Evolutionary conservation across 1,140 invertebrate genomes (phyloP).

Genomic region (Platorchestia sp.): DNA sequence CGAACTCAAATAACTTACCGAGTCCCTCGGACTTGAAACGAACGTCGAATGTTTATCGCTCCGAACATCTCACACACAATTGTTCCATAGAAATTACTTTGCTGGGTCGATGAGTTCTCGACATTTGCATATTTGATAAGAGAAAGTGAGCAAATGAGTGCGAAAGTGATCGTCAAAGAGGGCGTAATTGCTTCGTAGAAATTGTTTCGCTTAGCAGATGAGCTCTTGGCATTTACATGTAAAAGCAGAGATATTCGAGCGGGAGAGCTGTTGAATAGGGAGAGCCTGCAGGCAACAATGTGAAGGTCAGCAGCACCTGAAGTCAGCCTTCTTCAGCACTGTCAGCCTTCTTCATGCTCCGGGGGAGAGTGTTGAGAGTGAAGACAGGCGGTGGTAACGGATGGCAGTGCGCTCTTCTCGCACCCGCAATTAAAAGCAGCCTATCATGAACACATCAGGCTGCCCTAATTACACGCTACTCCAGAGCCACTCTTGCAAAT

Average conservation of each 20-base stretch:
- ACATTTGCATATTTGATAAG: conserved; percentile 4
- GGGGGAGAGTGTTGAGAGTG: background rate
- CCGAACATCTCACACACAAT: background rate
- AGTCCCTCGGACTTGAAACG: background rate
- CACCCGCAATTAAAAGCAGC: conserved; percentile 32
- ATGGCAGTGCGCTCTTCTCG: background rate
- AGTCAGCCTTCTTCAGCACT: background rate
- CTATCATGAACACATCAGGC: conserved; percentile 35
- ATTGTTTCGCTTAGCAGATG: conserved; percentile 24
- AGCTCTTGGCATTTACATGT: conserved; percentile 10
- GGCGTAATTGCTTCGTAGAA: background rate
- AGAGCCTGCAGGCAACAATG: background rate
- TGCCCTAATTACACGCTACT: conserved; percentile 37
- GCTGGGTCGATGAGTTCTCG: background rate
- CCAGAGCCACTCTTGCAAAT: conserved; percentile 2
- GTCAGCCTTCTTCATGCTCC: background rate
- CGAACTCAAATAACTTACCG: background rate
- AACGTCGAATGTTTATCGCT: background rate
- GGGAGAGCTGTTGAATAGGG: background rate
- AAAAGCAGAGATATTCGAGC: background rate
- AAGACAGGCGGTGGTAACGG: conserved; percentile 27
- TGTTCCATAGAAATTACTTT: conserved; percentile 17
- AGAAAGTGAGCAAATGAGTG: conserved; percentile 3
- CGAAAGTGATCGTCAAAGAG: background rate
- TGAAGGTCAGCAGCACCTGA: background rate